Evolutionary conservation across 2,797 vertebrate genomes (phyloP).

Genomic region (Hipposideros larvatus): DNA sequence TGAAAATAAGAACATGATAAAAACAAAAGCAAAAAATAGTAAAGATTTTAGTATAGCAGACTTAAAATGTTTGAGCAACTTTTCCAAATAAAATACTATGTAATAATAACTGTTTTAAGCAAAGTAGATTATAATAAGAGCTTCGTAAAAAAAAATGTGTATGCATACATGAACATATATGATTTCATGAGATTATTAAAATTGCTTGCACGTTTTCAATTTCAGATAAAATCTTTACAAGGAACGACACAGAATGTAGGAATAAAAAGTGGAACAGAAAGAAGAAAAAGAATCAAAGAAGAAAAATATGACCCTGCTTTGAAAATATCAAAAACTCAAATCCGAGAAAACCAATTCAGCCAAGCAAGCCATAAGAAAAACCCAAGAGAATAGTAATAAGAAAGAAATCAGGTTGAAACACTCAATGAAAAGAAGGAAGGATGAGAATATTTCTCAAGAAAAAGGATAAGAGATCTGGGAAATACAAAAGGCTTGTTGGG

Average conservation of each 20-base stretch:
- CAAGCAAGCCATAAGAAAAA: not conserved
- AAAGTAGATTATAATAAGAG: not conserved
- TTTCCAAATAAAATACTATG: not conserved
- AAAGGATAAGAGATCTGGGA: constrained; percentile 54
- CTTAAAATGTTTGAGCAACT: not conserved
- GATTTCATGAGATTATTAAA: constrained; percentile 9
- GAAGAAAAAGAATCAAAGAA: not conserved
- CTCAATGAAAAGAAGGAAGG: not conserved
- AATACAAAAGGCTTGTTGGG: not conserved
- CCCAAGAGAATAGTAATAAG: not conserved
- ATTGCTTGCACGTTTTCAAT: not conserved
- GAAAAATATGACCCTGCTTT: not conserved
- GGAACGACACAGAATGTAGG: not conserved
- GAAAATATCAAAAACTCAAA: constrained; percentile 46
- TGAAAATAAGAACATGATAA: not conserved
- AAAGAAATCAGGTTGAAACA: constrained; percentile 10
- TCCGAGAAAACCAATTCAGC: not conserved
- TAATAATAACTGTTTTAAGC: not conserved
- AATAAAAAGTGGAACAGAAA: not conserved
- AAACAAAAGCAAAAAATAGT: not conserved
- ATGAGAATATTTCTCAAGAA: constrained; percentile 13
- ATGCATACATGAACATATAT: not conserved
- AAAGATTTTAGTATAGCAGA: not conserved
- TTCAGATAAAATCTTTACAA: constrained; percentile 6
- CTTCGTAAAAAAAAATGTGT: not conserved